These are phyloP conservation scores for Mimas tiliae DNA, from an alignment of 2,888 invertebrate species.

Conservation along the genomic window DNA sequence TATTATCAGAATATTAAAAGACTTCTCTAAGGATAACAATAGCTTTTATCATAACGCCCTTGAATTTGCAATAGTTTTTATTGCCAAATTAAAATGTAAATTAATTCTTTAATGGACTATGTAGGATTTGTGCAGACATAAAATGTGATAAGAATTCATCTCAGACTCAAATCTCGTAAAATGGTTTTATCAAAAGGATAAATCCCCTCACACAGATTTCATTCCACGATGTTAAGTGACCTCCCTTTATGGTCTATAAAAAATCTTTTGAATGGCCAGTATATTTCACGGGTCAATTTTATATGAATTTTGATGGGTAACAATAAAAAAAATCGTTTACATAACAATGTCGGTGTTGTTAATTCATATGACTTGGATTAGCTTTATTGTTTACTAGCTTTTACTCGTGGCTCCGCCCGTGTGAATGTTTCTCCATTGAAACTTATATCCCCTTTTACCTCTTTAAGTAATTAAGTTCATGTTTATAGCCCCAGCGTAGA, in stretches of 20 bases:
- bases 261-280: slow-evolving; percentile 58
- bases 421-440: too few species aligned
- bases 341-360: slow-evolving; percentile 2
- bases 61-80: slow-evolving; percentile 1
- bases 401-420: too few species aligned
- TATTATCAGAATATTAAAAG: too few species aligned
- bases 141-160: slow-evolving; percentile 42
- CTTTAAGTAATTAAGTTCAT: too few species aligned
- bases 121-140: slow-evolving; percentile 32
- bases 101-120: slow-evolving; percentile 9
- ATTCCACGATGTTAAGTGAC: slow-evolving; percentile 64
- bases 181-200: slow-evolving; percentile 28
- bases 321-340: slow-evolving; percentile 23
- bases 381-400: too few species aligned
- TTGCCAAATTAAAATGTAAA: slow-evolving; percentile 17
- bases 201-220: slow-evolving; percentile 11
- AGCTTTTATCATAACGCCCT: background rate
- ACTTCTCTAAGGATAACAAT: background rate
- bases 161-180: slow-evolving; percentile 40
- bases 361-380: background rate
- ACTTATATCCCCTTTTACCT: too few species aligned
- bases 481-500: too few species aligned
- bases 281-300: slow-evolving; percentile 44
- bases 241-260: slow-evolving; percentile 70
- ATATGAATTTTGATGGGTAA: slow-evolving; percentile 39